Base-by-base conservation (phyloP, 2,888 invertebrate species). In the Caradrina clavipalpis region DNA sequence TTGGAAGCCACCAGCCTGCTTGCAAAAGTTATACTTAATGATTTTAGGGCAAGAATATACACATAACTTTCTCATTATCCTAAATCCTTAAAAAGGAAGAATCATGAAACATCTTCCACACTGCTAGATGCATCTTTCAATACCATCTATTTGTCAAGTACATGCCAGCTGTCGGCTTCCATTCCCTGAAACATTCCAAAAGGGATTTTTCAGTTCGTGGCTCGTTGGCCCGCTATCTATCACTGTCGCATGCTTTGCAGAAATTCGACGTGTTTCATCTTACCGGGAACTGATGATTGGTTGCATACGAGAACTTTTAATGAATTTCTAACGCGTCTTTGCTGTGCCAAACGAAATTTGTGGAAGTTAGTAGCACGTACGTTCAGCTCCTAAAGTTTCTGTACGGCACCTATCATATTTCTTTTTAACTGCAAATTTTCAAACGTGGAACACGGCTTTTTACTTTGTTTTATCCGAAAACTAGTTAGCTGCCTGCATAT, bases 161-260 rank as follows among this genome's bases (percentile, higher is more conserved):
- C 49, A 70, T 47, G 22, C 26, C 49, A 39, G 39, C 11, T 45
- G 45, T 6, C 45, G 19, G 35, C 51, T 69, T 66, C 67, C 66
- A 70, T 62, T 62, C 49, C 63, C 26, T 42, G 66, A 63, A 57
- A 60, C 59, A 77, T 78, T 75, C 64, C 65, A 62, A 79, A 80
- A 79, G 68, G 62, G 75, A 84, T 85, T 85, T 84, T 83, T 83
- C 85, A 82, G 76, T 80, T 70, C 64, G 67, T 73, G 64, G 39
- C 72, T 65, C 72, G 69, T 72, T 79, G 77, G 78, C 64, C 73
- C 59, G 75, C 86, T 78, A 86, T 86, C 82, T 71, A 78, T 86
- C 85, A 83, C 78, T 65, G 83, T 82, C 81, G 22, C 62, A 56
- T 57, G 68, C 60, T 63, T 31, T 57, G 57, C 31, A 56, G 64